A percentile compares a stretch with the other conserved stretches of the same genome.
phyloP scores from a whole-genome alignment of 2,113 vertebrate species.

The Tamias sibiricus region DNA sequence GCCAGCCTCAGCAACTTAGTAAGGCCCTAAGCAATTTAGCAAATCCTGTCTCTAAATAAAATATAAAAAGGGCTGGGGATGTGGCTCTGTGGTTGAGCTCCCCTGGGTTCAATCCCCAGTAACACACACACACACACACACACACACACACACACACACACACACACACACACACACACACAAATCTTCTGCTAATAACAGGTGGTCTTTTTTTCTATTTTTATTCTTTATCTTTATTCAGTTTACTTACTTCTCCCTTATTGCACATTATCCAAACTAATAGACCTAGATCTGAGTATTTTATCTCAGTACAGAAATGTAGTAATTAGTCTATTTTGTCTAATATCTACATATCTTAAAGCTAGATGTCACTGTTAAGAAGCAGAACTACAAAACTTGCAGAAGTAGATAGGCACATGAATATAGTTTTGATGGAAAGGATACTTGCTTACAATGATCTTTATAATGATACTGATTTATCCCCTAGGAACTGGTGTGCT shows the following conservation, averaged over 20 bases:
- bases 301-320: background rate
- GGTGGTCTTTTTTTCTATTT: background rate
- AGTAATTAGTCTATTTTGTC: background rate
- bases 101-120: too few species aligned
- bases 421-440: background rate
- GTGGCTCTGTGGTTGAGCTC: too few species aligned
- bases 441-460: background rate
- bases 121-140: too few species aligned
- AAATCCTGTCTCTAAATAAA: too few species aligned
- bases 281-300: background rate
- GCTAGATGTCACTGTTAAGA: background rate
- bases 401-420: background rate
- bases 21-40: too few species aligned
- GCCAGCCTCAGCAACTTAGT: too few species aligned
- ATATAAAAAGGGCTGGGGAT: too few species aligned
- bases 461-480: slow-evolving; percentile 48
- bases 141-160: too few species aligned
- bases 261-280: background rate
- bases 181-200: background rate
- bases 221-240: background rate
- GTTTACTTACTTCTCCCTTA: background rate
- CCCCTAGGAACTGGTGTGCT: slow-evolving; percentile 90
- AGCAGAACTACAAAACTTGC: background rate
- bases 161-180: too few species aligned
- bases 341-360: background rate